Evolutionary conservation across 2,888 invertebrate genomes (phyloP).

Genomic region (Microplitis manilae): DNA sequence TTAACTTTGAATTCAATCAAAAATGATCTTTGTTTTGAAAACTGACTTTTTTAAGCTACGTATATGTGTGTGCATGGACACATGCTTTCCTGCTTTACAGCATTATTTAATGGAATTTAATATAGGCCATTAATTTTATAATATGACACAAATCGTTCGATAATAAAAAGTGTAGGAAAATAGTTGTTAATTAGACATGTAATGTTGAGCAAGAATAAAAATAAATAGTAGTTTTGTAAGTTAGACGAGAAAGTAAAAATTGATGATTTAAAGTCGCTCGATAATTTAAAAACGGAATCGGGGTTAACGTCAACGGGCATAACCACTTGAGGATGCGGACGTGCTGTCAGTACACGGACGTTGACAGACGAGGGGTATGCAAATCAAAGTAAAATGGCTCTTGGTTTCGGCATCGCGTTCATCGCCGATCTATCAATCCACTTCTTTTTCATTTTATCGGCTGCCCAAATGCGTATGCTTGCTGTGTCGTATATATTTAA

Average conservation of each 20-base stretch:
- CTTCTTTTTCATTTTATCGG: slow-evolving; percentile 19
- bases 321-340: slow-evolving; percentile 35
- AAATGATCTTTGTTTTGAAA: too few relatives aligned
- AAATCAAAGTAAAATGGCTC: slow-evolving; percentile 55
- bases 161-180: too few relatives aligned
- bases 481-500: neutral
- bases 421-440: slow-evolving; percentile 43
- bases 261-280: slow-evolving; percentile 44
- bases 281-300: slow-evolving; percentile 52
- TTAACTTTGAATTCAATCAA: too few relatives aligned
- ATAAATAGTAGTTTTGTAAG: neutral
- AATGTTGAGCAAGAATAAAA: too few relatives aligned
- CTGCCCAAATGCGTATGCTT: neutral
- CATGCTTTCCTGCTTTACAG: too few relatives aligned
- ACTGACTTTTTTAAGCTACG: too few relatives aligned
- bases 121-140: neutral
- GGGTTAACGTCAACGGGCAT: slow-evolving; percentile 56
- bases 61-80: too few relatives aligned
- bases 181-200: too few relatives aligned
- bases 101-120: neutral
- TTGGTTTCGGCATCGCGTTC: slow-evolving; percentile 41
- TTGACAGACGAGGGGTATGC: slow-evolving; percentile 58
- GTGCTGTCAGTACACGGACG: slow-evolving; percentile 44
- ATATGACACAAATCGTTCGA: neutral
- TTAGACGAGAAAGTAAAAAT: neutral